These are phyloP conservation scores for Hyposmocoma kahamanoa DNA, from an alignment of 1,140 invertebrate species.

Conservation along the genomic window DNA sequence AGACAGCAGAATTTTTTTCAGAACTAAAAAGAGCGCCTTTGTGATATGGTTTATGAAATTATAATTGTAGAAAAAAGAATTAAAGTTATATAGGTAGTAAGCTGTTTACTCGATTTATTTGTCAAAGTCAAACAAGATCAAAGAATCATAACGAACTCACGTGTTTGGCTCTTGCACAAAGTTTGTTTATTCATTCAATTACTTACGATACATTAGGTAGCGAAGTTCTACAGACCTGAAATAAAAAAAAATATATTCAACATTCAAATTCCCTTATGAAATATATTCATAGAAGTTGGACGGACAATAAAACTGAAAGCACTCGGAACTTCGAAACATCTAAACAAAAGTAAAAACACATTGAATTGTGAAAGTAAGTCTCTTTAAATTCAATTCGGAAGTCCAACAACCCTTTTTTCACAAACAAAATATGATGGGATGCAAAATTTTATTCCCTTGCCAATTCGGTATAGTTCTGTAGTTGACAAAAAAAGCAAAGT, in stretches of 20 bases:
- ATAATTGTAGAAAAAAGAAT: no score
- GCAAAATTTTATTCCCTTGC: conserved; percentile 43
- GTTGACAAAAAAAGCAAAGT: conserved; percentile 43
- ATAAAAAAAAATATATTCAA: neutral
- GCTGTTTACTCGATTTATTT: no score
- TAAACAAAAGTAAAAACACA: conserved; percentile 22
- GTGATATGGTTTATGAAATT: no score
- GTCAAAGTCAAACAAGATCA: no score
- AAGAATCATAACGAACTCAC: no score
- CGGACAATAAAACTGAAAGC: neutral
- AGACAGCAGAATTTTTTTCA: neutral
- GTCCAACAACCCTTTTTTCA: conserved; percentile 25
- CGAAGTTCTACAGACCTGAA: conserved; percentile 3
- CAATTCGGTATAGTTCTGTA: conserved; percentile 32
- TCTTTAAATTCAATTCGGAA: conserved; percentile 40
- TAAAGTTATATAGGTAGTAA: no score
- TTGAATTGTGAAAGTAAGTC: neutral
- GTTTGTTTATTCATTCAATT: no score
- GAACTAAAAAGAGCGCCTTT: no score
- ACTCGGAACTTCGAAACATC: neutral
- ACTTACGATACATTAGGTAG: no score
- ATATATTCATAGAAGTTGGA: neutral
- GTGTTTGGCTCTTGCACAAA: no score
- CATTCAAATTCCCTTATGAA: neutral
- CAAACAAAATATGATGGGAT: conserved; percentile 38